A percentile compares a stretch with the other conserved stretches of the same genome.
These are phyloP conservation scores for Pristionchus entomophagus DNA, from an alignment of 2,888 invertebrate species.

Conservation along the genomic window DNA sequence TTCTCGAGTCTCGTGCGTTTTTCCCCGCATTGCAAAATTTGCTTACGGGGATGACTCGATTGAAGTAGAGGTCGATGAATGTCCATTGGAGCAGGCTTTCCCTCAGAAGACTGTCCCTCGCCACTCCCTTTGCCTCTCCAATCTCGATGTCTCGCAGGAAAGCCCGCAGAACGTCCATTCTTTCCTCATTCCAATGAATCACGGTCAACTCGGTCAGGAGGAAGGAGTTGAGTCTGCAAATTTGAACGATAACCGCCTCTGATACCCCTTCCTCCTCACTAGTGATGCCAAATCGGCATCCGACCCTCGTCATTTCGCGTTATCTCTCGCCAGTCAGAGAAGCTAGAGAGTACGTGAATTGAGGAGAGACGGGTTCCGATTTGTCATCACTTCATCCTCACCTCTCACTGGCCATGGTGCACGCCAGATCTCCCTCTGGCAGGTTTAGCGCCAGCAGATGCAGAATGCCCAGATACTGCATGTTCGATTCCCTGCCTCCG, in stretches of 20 bases:
- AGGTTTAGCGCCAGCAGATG: slow-evolving; percentile 58
- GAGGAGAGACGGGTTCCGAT: too few relatives aligned
- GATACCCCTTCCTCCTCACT: too few relatives aligned
- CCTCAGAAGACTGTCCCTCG: slow-evolving; percentile 47
- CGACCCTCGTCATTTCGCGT: too few relatives aligned
- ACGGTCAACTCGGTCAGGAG: slow-evolving; percentile 58
- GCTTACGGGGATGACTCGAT: slow-evolving; percentile 58
- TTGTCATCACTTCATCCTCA: not conserved
- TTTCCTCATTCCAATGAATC: slow-evolving; percentile 58
- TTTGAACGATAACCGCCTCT: not conserved
- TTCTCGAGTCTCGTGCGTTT: too few relatives aligned
- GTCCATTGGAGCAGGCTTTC: slow-evolving; percentile 58
- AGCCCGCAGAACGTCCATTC: slow-evolving; percentile 50
- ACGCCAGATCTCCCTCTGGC: slow-evolving; percentile 51
- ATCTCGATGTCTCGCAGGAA: slow-evolving; percentile 4
- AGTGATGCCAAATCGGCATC: too few relatives aligned
- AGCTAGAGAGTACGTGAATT: too few relatives aligned
- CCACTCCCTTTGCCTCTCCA: not conserved
- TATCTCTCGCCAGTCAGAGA: too few relatives aligned
- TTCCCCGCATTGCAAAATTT: too few relatives aligned
- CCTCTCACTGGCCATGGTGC: slow-evolving; percentile 34
- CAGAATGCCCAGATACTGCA: slow-evolving; percentile 88
- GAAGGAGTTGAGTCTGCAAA: slow-evolving; percentile 53
- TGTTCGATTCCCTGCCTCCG: slow-evolving; percentile 80
- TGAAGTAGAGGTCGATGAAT: slow-evolving; percentile 60